These are phyloP conservation scores for Dipodomys stephensi DNA, from an alignment of 2,113 vertebrate species.

Conservation along the genomic window DNA sequence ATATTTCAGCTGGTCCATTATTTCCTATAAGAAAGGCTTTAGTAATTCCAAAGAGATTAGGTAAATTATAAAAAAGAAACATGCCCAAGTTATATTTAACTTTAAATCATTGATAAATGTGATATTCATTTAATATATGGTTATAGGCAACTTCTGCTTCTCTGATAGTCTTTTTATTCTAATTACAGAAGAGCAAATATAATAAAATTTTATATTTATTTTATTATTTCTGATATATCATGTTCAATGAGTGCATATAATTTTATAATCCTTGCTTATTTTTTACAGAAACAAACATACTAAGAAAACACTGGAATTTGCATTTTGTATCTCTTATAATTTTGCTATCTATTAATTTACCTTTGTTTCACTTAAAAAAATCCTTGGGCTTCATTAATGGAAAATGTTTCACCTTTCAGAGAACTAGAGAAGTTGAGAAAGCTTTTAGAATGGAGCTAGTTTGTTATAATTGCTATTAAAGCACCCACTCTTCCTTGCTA, in stretches of 20 bases:
- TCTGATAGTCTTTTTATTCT: background rate
- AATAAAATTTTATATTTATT: background rate
- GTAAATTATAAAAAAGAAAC: background rate
- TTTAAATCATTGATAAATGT: slow-evolving; percentile 8
- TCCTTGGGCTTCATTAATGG: background rate
- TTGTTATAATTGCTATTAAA: background rate
- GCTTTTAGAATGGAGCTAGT: background rate
- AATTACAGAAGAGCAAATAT: background rate
- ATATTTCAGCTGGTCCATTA: background rate
- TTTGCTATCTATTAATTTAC: background rate
- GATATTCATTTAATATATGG: background rate
- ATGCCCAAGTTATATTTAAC: background rate
- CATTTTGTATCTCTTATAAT: background rate
- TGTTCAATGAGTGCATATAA: background rate
- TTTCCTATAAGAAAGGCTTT: background rate
- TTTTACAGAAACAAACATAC: background rate
- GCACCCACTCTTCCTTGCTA: background rate
- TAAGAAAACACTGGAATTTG: background rate
- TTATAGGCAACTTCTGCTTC: slow-evolving; percentile 3
- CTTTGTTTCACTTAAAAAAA: background rate
- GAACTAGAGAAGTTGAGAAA: background rate
- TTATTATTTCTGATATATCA: background rate
- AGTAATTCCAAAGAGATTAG: background rate
- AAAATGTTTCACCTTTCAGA: background rate
- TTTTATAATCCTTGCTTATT: background rate